phyloP scores from a whole-genome alignment of 1,140 invertebrate species.

The Yoshiicerus persimilis region DNA sequence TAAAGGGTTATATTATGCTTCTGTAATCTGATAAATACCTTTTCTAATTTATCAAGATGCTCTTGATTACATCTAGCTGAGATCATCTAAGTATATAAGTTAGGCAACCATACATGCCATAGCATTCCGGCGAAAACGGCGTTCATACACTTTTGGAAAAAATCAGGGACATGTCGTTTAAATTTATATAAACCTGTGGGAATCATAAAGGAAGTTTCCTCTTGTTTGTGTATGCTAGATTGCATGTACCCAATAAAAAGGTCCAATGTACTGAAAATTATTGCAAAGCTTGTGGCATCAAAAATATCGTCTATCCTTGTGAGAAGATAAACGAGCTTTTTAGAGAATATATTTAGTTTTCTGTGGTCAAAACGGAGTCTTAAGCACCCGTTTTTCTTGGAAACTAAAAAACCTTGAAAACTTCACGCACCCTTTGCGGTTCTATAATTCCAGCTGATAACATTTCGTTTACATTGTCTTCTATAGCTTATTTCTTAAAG shows the following conservation, averaged over 20 bases:
- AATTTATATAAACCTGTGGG: constrained; percentile 51
- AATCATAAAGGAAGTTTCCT: constrained; percentile 41
- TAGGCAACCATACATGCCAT: constrained; percentile 21
- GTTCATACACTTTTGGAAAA: constrained; percentile 54
- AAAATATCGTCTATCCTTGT: constrained; percentile 30
- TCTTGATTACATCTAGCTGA: neutral
- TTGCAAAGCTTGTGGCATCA: constrained; percentile 48
- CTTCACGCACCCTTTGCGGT: constrained; percentile 32
- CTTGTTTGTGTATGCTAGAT: neutral
- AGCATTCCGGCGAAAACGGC: constrained; percentile 48
- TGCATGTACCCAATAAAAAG: constrained; percentile 53
- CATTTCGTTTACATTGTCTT: constrained; percentile 41
- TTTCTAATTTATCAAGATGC: neutral
- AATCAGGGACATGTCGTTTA: constrained; percentile 50
- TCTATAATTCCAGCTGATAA: constrained; percentile 41
- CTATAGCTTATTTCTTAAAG: constrained; percentile 19
- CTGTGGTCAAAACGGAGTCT: constrained; percentile 26
- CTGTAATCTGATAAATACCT: neutral
- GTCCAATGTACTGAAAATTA: constrained; percentile 15
- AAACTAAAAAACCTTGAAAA: constrained; percentile 40
- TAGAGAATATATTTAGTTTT: constrained; percentile 23
- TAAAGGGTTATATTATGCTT: constrained; percentile 40
- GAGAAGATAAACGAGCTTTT: neutral
- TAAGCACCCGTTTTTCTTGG: constrained; percentile 30
- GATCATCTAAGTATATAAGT: constrained; percentile 24